A percentile compares a stretch with the other conserved stretches of the same genome.
Evolutionary conservation across 2,113 vertebrate genomes (phyloP).

Genomic region (Octodon degus): DNA sequence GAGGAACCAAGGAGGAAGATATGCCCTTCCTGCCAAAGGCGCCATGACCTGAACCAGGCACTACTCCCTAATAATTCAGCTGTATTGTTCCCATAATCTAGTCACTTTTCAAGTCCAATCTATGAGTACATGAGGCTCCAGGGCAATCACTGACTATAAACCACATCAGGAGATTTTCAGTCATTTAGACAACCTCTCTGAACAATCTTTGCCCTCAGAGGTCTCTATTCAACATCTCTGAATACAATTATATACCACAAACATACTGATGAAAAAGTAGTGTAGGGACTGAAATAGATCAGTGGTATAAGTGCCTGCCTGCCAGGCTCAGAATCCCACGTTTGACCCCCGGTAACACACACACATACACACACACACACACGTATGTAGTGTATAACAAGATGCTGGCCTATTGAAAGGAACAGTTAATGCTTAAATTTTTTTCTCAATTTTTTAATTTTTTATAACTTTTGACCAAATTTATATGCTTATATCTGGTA

Average conservation of each 20-base stretch:
- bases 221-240: slow-evolving; percentile 4
- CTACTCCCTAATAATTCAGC: neutral
- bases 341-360: no score
- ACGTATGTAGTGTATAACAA: neutral
- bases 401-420: no score
- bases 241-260: neutral
- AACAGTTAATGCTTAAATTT: no score
- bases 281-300: no score
- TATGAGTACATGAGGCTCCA: neutral
- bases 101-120: neutral
- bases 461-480: no score
- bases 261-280: neutral
- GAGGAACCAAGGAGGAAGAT: neutral
- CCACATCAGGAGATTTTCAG: neutral
- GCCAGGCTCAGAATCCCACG: no score
- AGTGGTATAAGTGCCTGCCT: no score
- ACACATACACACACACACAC: no score
- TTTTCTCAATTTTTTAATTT: no score
- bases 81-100: neutral
- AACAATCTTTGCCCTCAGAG: neutral
- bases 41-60: neutral
- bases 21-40: neutral
- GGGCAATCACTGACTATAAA: neutral
- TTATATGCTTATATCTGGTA: no score
- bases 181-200: neutral